Percentiles rank a stretch among this genome's conserved stretches.
Evolutionary conservation across 2,888 invertebrate species (phyloP).

Genomic region (Aproaerema taeniolella): DNA sequence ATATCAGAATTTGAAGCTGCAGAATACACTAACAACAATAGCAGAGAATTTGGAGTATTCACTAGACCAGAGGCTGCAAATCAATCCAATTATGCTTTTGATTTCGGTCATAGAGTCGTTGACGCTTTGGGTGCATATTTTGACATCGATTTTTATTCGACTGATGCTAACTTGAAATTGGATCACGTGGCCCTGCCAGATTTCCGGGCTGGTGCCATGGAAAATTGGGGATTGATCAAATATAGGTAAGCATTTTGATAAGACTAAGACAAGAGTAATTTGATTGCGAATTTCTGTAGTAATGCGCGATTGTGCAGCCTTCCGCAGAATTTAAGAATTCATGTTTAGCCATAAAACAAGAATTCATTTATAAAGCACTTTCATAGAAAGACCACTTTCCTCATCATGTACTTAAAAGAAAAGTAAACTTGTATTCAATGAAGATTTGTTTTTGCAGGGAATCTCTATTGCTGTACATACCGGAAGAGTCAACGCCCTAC

Average conservation of each 20-base stretch:
- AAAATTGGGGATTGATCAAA: slow-evolving; percentile 93
- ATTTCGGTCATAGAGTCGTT: slow-evolving; percentile 76
- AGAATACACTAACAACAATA: slow-evolving; percentile 33
- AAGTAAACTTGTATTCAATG: too few species aligned
- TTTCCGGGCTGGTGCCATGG: slow-evolving; percentile 92
- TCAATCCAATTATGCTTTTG: slow-evolving; percentile 81
- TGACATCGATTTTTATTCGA: slow-evolving; percentile 65
- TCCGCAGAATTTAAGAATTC: too few species aligned
- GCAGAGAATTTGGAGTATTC: slow-evolving; percentile 77
- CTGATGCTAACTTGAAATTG: slow-evolving; percentile 81
- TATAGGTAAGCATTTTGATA: slow-evolving; percentile 74
- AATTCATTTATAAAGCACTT: too few species aligned
- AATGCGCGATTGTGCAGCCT: too few species aligned
- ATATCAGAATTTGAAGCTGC: slow-evolving; percentile 82
- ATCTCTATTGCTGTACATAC: slow-evolving; percentile 60
- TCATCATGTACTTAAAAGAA: too few species aligned
- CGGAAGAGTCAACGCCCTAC: slow-evolving; percentile 56
- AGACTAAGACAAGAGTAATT: neutral
- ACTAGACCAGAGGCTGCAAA: slow-evolving; percentile 82
- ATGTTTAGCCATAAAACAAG: neutral
- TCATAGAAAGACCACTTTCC: too few species aligned
- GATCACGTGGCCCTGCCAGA: slow-evolving; percentile 92
- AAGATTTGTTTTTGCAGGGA: too few species aligned
- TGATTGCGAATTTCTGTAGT: neutral
- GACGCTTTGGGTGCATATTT: slow-evolving; percentile 76